Conservation (phyloP, 2,113 vertebrate species). For the Anguilla japonica region DNA sequence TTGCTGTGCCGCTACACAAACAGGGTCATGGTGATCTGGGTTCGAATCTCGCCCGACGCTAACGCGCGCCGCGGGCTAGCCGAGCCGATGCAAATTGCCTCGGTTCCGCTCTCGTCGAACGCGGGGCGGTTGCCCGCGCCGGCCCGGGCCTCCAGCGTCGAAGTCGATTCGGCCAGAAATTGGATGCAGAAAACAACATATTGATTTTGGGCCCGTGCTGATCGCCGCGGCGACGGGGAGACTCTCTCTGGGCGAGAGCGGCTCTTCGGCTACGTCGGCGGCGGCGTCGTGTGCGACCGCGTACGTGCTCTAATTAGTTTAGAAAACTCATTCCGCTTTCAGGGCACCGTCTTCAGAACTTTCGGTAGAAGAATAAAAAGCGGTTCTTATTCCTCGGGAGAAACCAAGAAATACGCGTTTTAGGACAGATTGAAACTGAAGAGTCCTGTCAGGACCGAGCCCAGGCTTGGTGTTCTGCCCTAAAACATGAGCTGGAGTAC, state of each 20-base stretch:
- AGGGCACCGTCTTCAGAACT: neutral
- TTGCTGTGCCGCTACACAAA: neutral
- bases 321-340: neutral
- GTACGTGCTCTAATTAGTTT: neutral
- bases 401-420: neutral
- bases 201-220: neutral
- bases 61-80: neutral
- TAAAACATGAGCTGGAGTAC: too few relatives aligned
- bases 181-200: slow-evolving; percentile 5
- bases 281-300: neutral
- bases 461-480: too few relatives aligned
- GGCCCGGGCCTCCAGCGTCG: neutral
- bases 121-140: neutral
- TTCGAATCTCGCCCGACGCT: neutral
- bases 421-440: too few relatives aligned
- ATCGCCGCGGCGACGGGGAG: neutral
- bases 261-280: neutral
- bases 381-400: neutral
- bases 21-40: neutral
- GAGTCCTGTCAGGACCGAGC: too few relatives aligned
- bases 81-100: neutral
- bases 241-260: neutral
- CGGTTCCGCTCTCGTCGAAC: neutral
- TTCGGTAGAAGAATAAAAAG: neutral
- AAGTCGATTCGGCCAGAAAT: slow-evolving; percentile 1